phyloP scores from a whole-genome alignment of 2,888 invertebrate species.

The Spatulosminthurus flaviceps region DNA sequence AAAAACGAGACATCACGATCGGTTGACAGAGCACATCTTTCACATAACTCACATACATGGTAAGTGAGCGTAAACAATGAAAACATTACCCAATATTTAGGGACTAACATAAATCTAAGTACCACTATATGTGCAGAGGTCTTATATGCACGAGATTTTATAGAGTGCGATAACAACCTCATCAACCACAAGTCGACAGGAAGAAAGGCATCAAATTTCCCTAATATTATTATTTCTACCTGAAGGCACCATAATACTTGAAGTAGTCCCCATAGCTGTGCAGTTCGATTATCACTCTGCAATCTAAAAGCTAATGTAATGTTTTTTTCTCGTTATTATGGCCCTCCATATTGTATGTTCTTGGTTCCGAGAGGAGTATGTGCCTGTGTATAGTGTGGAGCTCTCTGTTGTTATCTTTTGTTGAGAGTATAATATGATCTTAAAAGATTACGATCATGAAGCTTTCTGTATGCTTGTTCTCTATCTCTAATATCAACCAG shows the following conservation, averaged over 20 bases:
- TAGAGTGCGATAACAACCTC: slow-evolving; percentile 18
- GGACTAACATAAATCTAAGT: no score
- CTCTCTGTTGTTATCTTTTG: no score
- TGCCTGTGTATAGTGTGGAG: no score
- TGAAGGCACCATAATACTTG: not conserved
- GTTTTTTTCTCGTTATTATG: slow-evolving; percentile 19
- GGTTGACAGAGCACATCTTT: no score
- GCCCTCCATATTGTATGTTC: no score
- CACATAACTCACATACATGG: no score
- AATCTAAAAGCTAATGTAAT: slow-evolving; percentile 14
- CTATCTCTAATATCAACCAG: slow-evolving; percentile 21
- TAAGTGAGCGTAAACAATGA: no score
- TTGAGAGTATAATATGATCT: slow-evolving; percentile 26
- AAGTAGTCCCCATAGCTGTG: no score
- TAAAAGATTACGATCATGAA: slow-evolving; percentile 17
- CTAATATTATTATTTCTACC: slow-evolving; percentile 9
- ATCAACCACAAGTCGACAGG: slow-evolving; percentile 24
- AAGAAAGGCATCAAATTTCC: slow-evolving; percentile 33
- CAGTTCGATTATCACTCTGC: slow-evolving; percentile 7
- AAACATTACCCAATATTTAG: no score
- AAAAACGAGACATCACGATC: no score
- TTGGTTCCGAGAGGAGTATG: not conserved
- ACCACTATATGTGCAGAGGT: no score
- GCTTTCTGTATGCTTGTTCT: not conserved
- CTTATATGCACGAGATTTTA: not conserved